Evolutionary conservation across 2,888 invertebrate species (phyloP).

Genomic region (Drosophila diplacantha): DNA sequence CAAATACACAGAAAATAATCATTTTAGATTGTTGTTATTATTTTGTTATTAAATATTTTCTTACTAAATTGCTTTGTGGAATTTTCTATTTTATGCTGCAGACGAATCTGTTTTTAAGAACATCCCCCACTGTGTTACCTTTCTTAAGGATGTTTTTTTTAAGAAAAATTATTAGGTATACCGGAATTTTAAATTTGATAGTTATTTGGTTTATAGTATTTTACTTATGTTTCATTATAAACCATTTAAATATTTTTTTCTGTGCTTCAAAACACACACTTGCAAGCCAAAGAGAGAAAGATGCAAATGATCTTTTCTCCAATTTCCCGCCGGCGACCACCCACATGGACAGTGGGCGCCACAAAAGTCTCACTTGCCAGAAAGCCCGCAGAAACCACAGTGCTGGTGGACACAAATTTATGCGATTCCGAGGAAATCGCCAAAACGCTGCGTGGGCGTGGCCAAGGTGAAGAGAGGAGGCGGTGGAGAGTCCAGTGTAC

Average conservation of each 20-base stretch:
- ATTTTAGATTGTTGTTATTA: too few species aligned
- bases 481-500: conserved; percentile 9
- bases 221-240: neutral
- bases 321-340: conserved; percentile 47
- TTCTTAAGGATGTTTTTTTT: too few species aligned
- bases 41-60: neutral
- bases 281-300: conserved; percentile 40
- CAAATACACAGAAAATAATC: conserved; percentile 27
- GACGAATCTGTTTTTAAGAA: neutral
- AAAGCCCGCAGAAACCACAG: conserved; percentile 21
- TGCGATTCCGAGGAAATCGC: conserved; percentile 69
- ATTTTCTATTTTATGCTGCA: neutral
- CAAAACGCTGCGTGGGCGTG: conserved; percentile 56
- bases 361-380: conserved; percentile 65
- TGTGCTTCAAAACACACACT: conserved; percentile 15
- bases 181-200: neutral
- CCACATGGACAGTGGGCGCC: conserved; percentile 65
- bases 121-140: too few species aligned
- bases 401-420: conserved; percentile 52
- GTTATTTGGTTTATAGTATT: neutral
- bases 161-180: neutral
- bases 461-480: conserved; percentile 10
- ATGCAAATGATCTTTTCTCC: conserved; percentile 58
- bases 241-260: neutral
- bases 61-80: too few species aligned